Evolutionary conservation across 2,797 vertebrate species (phyloP), one percentile per base, ranked within the genome.

Genomic region (Acanthurus leucopareius): DNA sequence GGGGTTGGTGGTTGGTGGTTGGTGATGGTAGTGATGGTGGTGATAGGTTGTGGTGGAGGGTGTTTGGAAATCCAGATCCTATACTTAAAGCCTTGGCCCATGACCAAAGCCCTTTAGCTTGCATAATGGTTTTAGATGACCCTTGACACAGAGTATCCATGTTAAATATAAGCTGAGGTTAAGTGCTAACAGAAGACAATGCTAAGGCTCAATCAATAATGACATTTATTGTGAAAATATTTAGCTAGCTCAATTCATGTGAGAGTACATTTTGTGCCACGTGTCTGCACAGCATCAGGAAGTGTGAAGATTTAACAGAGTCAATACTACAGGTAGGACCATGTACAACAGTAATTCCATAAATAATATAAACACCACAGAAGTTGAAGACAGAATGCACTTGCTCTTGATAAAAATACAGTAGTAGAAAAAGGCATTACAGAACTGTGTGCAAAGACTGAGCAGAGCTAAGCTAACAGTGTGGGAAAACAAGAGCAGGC

Each of bases 401-500:
- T 5, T 1, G 15, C 20, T 40, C 45, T 77, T 10, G 9, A 58
- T 8, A 58, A 59, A 38, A 74, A 70, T 35, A 45, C 0, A 8
- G 15, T 15, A 38, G 57, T 3, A 53, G n/a, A 51, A 84, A 65
- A 77, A n/a, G 13, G 40, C 49, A 68, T 74, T 32, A 2, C 22
- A 61, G 53, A 16, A 48, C 15, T 72, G 38, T 45, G 53, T 56
- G 20, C 40, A 88, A 62, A 75, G 38, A 53, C 54, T 65, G 59
- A 79, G 69, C 35, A 61, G 62, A 75, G 53, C 67, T 79, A 75
- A 76, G 78, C 73, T 75, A 88, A 85, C 65, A 77, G 80, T 89
- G 88, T 92, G 89, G 86, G 89, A 91, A 92, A 92, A 90, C 74
- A 91, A 89, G 84, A 86, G 74, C 53, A 53, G 78, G 71, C 80